Evolutionary conservation across 2,797 vertebrate genomes (phyloP), one percentile per base, ranked within the genome.

Genomic region (Hippocampus kuda): DNA sequence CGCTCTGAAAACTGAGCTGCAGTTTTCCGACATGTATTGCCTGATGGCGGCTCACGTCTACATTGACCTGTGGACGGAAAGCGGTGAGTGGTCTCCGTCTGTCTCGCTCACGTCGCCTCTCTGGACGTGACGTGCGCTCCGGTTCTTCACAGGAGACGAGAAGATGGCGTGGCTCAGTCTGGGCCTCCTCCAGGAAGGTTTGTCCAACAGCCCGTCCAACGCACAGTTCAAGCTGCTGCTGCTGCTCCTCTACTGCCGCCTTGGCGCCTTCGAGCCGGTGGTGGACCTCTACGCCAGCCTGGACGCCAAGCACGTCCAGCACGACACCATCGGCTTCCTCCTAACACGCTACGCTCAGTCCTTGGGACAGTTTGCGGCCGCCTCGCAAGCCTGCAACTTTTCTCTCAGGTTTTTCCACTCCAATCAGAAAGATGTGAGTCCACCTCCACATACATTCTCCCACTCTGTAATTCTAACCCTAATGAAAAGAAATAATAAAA

Each of bases 341-440:
- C 86, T 99, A 83, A 98, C 97, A 0, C 96, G 96, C 76, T 98
- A 95, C 10, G 95, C 94, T 0, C 93, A 91, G 80, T 87, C 96
- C 0, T 82, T 97, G 87, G 97, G 97, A 83, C 96, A 98, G 77
- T 98, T 97, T 3, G 88, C 94, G 82, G 95, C 95, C 85, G 95
- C 97, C 66, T 96, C 96, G 78, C 96, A 99, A 82, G 93, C 97
- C 79, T 99, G 93, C 89, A 98, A 97, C 78, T 98, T 97, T 88
- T 95, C 96, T 82, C 96, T 99, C 94, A 95, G 96, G 94, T 99
- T 99, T 94, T 99, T 98, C 92, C 97, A 99, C 92, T 99, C 97
- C 60, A 99, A 99, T 92, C 97, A 99, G 94, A 99, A 99, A 98
- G 97, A 99, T 98, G 96, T 99, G 88, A 94, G 97, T 94, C 76